Evolutionary conservation across 2,113 vertebrate genomes (phyloP).

Genomic region (Phylloscopus whistleri): DNA sequence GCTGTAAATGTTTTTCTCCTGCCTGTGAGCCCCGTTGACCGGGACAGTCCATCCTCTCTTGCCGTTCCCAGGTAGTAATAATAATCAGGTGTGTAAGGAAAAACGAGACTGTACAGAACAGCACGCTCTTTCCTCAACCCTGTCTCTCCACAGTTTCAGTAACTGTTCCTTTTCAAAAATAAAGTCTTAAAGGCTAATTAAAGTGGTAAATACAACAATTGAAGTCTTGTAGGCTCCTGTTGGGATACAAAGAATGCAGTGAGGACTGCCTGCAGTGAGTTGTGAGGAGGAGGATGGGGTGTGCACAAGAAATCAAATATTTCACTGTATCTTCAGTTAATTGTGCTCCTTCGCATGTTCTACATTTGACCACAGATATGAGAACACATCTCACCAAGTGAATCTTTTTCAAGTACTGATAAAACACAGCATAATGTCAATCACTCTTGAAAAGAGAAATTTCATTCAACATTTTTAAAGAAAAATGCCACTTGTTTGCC

Average conservation of each 20-base stretch:
- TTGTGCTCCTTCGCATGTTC: neutral
- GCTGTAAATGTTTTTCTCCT: neutral
- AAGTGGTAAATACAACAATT: neutral
- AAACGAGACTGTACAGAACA: neutral
- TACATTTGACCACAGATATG: neutral
- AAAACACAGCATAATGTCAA: neutral
- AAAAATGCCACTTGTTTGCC: neutral
- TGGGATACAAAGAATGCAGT: neutral
- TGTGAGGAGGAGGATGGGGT: neutral
- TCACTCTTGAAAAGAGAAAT: neutral
- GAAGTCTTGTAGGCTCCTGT: neutral
- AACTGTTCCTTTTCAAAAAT: neutral
- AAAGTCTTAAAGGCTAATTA: neutral
- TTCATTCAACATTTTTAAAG: neutral
- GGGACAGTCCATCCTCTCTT: neutral
- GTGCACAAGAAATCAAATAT: neutral
- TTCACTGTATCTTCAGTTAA: neutral
- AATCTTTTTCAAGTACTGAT: neutral
- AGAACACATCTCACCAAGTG: neutral
- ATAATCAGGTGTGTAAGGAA: neutral
- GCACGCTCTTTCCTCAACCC: neutral
- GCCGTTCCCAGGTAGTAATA: neutral
- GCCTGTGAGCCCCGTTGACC: neutral
- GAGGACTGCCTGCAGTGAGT: neutral
- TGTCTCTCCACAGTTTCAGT: neutral